Conservation (phyloP, 2,797 vertebrate genomes). For the Chelidonichthys spinosus region DNA sequence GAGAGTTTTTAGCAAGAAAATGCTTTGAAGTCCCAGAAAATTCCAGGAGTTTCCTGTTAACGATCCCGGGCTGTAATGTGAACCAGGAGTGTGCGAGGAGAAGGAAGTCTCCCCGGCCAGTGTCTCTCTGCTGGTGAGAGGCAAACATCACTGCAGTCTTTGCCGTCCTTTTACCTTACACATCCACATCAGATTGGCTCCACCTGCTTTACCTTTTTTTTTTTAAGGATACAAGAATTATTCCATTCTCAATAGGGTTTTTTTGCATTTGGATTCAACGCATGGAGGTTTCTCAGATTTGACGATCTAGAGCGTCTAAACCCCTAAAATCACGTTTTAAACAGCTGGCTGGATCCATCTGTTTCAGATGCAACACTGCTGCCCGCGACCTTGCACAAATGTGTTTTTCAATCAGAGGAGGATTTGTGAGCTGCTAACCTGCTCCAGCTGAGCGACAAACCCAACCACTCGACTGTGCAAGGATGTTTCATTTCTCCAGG, state of each 20-base stretch:
- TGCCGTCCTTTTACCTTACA: conserved; percentile 16
- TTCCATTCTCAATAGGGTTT: neutral
- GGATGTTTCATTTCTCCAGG: conserved; percentile 65
- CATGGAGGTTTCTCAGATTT: conserved; percentile 30
- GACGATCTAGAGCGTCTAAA: neutral
- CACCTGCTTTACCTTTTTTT: neutral
- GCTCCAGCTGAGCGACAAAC: conserved; percentile 39
- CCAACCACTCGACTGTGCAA: conserved; percentile 31
- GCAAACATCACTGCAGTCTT: conserved; percentile 34
- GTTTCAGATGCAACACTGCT: conserved; percentile 27
- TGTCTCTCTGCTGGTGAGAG: conserved; percentile 47
- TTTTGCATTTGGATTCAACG: conserved; percentile 25
- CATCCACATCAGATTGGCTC: conserved; percentile 30
- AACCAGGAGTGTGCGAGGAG: conserved; percentile 73
- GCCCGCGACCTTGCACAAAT: conserved; percentile 6
- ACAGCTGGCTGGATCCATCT: conserved; percentile 9
- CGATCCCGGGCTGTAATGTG: conserved; percentile 74
- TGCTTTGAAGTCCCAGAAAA: conserved; percentile 81
- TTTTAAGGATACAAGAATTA: conserved; percentile 21
- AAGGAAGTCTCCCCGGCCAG: conserved; percentile 36
- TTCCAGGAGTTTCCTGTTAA: conserved; percentile 83
- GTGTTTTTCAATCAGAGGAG: conserved; percentile 18
- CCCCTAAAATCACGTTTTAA: neutral
- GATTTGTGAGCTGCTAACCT: conserved; percentile 31
- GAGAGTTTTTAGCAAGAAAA: conserved; percentile 46